phyloP scores from a whole-genome alignment of 2,797 vertebrate genomes.

The Nasua narica region DNA sequence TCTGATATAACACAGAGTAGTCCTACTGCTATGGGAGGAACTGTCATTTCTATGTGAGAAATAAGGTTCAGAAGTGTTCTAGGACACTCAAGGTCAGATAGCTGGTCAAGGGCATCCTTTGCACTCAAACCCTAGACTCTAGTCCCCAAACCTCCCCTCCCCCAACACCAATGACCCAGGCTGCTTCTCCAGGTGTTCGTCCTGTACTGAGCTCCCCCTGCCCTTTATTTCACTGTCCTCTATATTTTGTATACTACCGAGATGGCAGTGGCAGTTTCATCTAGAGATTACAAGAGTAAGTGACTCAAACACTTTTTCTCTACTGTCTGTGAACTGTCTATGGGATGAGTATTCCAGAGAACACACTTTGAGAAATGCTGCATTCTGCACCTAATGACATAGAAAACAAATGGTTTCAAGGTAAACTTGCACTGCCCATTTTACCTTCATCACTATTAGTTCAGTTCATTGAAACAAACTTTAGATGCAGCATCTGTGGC shows the following conservation, averaged over 20 bases:
- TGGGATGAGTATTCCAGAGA: background rate
- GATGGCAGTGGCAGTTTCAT: background rate
- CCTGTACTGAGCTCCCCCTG: background rate
- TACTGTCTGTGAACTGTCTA: background rate
- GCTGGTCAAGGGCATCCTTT: too few relatives aligned
- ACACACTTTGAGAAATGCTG: background rate
- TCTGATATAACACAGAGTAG: too few relatives aligned
- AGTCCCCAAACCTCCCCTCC: too few relatives aligned
- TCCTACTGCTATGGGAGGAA: too few relatives aligned
- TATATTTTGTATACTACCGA: background rate
- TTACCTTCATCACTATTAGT: background rate
- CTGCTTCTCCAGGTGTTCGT: background rate
- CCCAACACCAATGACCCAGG: background rate
- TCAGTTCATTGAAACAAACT: conserved; percentile 39
- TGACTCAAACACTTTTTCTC: background rate
- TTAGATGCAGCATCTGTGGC: background rate
- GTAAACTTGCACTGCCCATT: conserved; percentile 30
- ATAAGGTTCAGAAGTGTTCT: too few relatives aligned
- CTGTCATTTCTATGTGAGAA: too few relatives aligned
- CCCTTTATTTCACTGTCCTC: background rate
- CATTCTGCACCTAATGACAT: background rate
- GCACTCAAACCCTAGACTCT: too few relatives aligned
- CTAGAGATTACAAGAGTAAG: background rate
- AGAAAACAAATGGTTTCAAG: conserved; percentile 48
- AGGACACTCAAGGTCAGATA: too few relatives aligned